Percentiles rank a stretch among this genome's conserved stretches.
Evolutionary conservation across 2,888 invertebrate genomes (phyloP).

Genomic region (Schizaphis graminum): DNA sequence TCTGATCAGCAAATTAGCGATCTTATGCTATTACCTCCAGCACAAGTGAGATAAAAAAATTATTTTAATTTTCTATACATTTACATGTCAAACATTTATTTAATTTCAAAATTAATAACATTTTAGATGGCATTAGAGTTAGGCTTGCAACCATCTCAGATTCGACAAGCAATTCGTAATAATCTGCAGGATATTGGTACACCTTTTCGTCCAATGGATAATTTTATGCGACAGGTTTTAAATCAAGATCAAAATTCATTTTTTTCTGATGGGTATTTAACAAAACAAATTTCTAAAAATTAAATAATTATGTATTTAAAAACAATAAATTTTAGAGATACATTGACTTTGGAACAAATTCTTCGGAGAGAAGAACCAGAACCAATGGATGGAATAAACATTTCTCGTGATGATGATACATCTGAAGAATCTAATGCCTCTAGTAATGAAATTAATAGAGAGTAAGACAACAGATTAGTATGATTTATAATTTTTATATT

Average conservation of each 20-base stretch:
- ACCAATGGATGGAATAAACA: not conserved
- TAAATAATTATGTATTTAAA: not conserved
- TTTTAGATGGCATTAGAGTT: slow-evolving; percentile 75
- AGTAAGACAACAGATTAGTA: slow-evolving; percentile 26
- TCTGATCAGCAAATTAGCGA: slow-evolving; percentile 70
- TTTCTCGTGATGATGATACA: not conserved
- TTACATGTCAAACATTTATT: not conserved
- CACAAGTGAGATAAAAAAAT: slow-evolving; percentile 69
- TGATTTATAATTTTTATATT: not conserved
- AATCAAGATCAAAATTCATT: slow-evolving; percentile 9
- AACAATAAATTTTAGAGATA: slow-evolving; percentile 30
- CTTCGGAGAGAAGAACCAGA: slow-evolving; percentile 34
- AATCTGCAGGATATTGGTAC: slow-evolving; percentile 75
- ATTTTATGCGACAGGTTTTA: slow-evolving; percentile 71
- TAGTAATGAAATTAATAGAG: not conserved
- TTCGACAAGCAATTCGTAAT: slow-evolving; percentile 75
- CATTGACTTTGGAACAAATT: slow-evolving; percentile 33
- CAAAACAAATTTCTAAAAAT: not conserved
- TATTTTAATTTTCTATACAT: not conserved
- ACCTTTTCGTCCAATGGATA: slow-evolving; percentile 77
- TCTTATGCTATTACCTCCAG: slow-evolving; percentile 70
- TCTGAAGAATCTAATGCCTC: slow-evolving; percentile 24
- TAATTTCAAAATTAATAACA: not conserved
- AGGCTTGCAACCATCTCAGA: slow-evolving; percentile 75
- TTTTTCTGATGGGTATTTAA: slow-evolving; percentile 16